A percentile compares a stretch with the other conserved stretches of the same genome.
Evolutionary conservation across 2,797 vertebrate species (phyloP).

Genomic region (Antennarius maculatus): DNA sequence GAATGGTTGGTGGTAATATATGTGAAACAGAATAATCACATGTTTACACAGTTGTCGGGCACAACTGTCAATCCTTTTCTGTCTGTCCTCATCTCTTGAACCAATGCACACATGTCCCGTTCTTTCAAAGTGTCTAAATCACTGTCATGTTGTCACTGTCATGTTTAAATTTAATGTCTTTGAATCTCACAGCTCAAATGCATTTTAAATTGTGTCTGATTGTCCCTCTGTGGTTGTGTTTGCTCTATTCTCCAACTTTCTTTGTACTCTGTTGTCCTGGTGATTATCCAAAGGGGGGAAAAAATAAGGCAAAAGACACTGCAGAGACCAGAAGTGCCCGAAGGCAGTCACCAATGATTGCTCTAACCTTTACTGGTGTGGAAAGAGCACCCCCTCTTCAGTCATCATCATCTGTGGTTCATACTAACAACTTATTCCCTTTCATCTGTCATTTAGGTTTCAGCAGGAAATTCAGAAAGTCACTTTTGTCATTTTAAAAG

Average conservation of each 20-base stretch:
- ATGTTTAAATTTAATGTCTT: not conserved
- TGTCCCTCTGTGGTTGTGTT: conserved; percentile 20
- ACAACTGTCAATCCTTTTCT: conserved; percentile 3
- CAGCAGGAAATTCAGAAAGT: no score
- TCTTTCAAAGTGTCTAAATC: conserved; percentile 24
- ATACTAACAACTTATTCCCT: no score
- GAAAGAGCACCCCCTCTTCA: conserved; percentile 10
- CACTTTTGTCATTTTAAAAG: no score
- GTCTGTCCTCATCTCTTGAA: not conserved
- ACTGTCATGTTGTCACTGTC: conserved; percentile 1
- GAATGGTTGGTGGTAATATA: conserved; percentile 41
- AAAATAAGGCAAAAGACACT: conserved; percentile 36
- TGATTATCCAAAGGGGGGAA: conserved; percentile 1
- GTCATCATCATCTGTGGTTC: no score
- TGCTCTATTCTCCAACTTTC: conserved; percentile 45
- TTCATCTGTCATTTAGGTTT: no score
- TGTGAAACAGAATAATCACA: conserved; percentile 12
- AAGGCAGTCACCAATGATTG: conserved; percentile 36
- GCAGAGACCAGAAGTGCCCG: conserved; percentile 43
- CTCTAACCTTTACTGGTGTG: conserved; percentile 62
- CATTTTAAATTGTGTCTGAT: conserved; percentile 8
- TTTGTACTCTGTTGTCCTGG: conserved; percentile 33
- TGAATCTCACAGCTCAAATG: conserved; percentile 4
- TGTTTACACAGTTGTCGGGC: conserved; percentile 21
- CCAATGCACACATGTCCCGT: conserved; percentile 11